These are phyloP conservation scores for Heliconius ismenius DNA, from an alignment of 2,888 invertebrate genomes.

Conservation along the genomic window DNA sequence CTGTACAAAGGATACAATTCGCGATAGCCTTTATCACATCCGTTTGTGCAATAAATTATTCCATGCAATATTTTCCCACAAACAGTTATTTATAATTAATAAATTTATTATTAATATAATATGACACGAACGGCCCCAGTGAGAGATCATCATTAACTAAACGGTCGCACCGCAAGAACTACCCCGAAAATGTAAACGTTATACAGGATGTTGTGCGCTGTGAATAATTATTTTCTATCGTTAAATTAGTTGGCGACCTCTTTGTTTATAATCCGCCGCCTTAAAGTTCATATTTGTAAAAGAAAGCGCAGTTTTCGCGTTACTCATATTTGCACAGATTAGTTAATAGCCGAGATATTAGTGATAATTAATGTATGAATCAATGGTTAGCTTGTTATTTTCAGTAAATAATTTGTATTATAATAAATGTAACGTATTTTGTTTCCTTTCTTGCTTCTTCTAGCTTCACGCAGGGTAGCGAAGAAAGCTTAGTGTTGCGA, in stretches of 20 bases:
- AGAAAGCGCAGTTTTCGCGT: conserved; percentile 32
- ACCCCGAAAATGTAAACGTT: conserved; percentile 42
- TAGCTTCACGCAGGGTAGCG: too few species aligned
- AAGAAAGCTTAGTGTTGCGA: too few species aligned
- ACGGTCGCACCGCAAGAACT: conserved; percentile 33
- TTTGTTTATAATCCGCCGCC: conserved; percentile 35
- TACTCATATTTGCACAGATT: conserved; percentile 21
- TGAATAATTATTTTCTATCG: conserved; percentile 43
- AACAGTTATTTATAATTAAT: conserved; percentile 15
- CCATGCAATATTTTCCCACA: conserved; percentile 34
- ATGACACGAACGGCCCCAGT: conserved; percentile 39
- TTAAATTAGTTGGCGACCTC: conserved; percentile 35
- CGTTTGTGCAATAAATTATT: conserved; percentile 42
- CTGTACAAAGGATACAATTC: conserved; percentile 29
- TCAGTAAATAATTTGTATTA: too few species aligned
- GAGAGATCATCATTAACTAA: conserved; percentile 40
- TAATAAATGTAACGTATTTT: too few species aligned
- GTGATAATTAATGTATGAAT: conserved; percentile 32
- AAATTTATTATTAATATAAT: not conserved
- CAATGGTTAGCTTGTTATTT: not conserved
- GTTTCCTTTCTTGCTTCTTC: too few species aligned
- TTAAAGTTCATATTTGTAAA: conserved; percentile 32
- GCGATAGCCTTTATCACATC: conserved; percentile 44
- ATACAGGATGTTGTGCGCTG: conserved; percentile 46
- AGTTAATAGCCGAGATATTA: conserved; percentile 5